These are phyloP conservation scores for Scomber colias DNA, from an alignment of 2,113 vertebrate species.

Conservation along the genomic window DNA sequence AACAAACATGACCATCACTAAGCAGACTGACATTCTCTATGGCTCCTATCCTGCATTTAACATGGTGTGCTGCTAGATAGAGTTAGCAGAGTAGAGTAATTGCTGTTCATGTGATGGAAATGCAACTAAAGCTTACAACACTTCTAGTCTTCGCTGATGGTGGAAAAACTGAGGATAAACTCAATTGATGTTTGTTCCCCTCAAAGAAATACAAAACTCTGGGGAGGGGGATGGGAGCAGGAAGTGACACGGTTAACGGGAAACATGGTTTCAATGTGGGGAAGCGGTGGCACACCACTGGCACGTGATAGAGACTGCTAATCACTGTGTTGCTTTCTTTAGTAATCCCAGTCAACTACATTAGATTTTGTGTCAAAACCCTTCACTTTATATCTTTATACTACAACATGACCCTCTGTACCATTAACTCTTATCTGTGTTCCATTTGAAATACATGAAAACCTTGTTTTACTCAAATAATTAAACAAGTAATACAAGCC, in stretches of 20 bases:
- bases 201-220: background rate
- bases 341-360: background rate
- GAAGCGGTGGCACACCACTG: background rate
- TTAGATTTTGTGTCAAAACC: background rate
- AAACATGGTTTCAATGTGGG: background rate
- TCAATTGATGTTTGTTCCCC: background rate
- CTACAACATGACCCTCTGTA: background rate
- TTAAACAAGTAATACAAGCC: background rate
- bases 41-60: background rate
- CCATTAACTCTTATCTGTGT: no score
- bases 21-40: constrained; percentile 1
- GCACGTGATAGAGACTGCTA: background rate
- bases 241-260: background rate
- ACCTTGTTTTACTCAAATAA: background rate
- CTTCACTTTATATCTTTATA: no score
- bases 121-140: background rate
- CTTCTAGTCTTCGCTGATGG: background rate
- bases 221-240: background rate
- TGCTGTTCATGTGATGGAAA: constrained; percentile 13
- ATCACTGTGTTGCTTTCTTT: background rate
- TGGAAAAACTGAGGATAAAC: constrained; percentile 5
- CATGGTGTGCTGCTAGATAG: background rate
- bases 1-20: constrained; percentile 30
- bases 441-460: background rate
- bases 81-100: constrained; percentile 33